Conservation (phyloP, 2,888 invertebrate genomes). For the Erebia epiphron region DNA sequence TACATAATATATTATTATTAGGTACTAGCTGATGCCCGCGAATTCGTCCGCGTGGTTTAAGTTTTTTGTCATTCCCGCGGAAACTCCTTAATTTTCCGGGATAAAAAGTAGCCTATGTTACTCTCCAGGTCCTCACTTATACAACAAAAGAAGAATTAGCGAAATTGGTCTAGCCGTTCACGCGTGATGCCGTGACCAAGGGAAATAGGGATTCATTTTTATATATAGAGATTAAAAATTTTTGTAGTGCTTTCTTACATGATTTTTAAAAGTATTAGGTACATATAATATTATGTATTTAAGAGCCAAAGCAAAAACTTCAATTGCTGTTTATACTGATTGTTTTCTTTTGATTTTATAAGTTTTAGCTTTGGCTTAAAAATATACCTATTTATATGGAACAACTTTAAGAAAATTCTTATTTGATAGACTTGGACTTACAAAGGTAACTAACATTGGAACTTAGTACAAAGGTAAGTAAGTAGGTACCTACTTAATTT, state of each 20-base stretch:
- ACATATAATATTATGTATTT: background rate
- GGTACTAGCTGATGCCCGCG: too few species aligned
- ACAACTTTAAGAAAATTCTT: constrained; percentile 57
- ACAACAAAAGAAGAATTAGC: too few species aligned
- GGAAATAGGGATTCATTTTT: background rate
- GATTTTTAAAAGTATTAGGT: constrained; percentile 14
- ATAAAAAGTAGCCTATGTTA: too few species aligned
- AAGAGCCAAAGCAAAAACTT: background rate
- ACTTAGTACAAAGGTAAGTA: too few species aligned
- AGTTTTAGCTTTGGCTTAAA: background rate
- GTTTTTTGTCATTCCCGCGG: too few species aligned
- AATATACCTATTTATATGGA: constrained; percentile 34
- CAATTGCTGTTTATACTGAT: background rate
- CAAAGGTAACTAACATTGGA: background rate
- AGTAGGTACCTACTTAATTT: too few species aligned
- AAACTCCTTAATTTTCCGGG: too few species aligned
- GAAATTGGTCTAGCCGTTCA: too few species aligned
- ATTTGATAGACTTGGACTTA: constrained; percentile 49
- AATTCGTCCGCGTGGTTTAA: too few species aligned
- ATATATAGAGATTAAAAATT: constrained; percentile 41
- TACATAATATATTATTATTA: too few species aligned
- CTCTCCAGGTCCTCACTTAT: too few species aligned
- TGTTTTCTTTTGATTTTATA: background rate
- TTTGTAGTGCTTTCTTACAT: constrained; percentile 61
- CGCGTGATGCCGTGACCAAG: too few species aligned